Conservation (phyloP, 1,140 invertebrate species). For the Pissodes strobi region DNA sequence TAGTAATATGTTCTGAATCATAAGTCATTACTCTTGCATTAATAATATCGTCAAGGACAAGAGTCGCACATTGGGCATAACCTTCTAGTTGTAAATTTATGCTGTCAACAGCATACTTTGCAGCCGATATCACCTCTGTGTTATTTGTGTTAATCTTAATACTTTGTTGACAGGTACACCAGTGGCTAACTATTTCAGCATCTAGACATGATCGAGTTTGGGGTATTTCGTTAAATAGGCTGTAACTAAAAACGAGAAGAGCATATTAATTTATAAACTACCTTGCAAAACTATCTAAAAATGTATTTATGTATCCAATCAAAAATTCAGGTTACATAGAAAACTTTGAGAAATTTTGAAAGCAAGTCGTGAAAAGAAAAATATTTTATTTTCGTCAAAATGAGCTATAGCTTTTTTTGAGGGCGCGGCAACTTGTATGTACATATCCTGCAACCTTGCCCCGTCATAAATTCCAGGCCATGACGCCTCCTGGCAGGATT, state of each 20-base stretch:
- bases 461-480: too few species aligned
- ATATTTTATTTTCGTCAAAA: too few species aligned
- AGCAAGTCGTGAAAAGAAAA: too few species aligned
- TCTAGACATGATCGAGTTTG: slow-evolving; percentile 72
- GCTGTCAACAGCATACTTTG: slow-evolving; percentile 62
- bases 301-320: neutral
- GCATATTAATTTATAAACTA: neutral
- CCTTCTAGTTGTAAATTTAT: slow-evolving; percentile 67
- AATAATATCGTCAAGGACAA: slow-evolving; percentile 61
- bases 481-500: too few species aligned
- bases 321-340: too few species aligned
- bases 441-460: too few species aligned
- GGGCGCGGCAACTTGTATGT: too few species aligned
- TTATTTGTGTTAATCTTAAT: slow-evolving; percentile 60
- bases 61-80: slow-evolving; percentile 63
- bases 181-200: slow-evolving; percentile 78
- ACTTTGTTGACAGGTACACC: slow-evolving; percentile 79
- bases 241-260: slow-evolving; percentile 58
- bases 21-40: slow-evolving; percentile 61
- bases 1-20: slow-evolving; percentile 51
- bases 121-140: slow-evolving; percentile 56
- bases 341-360: too few species aligned
- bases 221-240: slow-evolving; percentile 74
- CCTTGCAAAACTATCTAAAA: too few species aligned
- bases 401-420: too few species aligned